Base-by-base conservation (phyloP, 2,113 vertebrate species). In the Syrrhaptes paradoxus region DNA sequence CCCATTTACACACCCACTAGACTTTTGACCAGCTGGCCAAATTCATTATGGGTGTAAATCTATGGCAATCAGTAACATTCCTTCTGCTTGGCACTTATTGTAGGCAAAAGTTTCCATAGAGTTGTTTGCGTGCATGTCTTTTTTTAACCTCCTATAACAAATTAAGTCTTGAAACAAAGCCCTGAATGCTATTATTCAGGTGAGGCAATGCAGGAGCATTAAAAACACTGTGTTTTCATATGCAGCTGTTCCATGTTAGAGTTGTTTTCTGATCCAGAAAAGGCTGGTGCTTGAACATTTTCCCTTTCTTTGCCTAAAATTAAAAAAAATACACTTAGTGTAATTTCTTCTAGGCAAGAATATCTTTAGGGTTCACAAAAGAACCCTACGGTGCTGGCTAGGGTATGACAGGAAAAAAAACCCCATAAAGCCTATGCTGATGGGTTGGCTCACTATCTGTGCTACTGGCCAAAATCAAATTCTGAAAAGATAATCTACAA, bases 31-130 rank as follows among this genome's bases (percentile, higher is more conserved):
- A 82, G 70, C 73, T 51, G 14, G 74, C 95, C 97, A 96, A 97
- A 97, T 95, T 96, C 95, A 92, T 90, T 96, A 93, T 89, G 94
- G 95, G 79, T 95, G 76, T 96, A 97, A 97, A 97, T 96, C 96
- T 90, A 92, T 70, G 78, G 92, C 96, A 95, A 97, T 95, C 96
- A 96, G 85, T 95, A 96, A 94, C 92, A 94, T 96, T 94, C 94
- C 81, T 96, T 90, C 90, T 95, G 87, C 95, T 95, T 96, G 92
- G 90, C 87, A 96, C 87, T 95, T 84, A 67, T 74, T 87, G 88
- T 91, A 82, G 90, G 94, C 92, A 93, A 89, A 88, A 97, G 68
- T 97, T 97, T 96, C 80, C 72, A 85, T 36, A 73, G 63, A 84
- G 29, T 76, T 95, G 78, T 95, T 92, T 92, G 80, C 34, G 1